Conservation (phyloP, 1,140 invertebrate genomes). For the Whitmania pigra region DNA sequence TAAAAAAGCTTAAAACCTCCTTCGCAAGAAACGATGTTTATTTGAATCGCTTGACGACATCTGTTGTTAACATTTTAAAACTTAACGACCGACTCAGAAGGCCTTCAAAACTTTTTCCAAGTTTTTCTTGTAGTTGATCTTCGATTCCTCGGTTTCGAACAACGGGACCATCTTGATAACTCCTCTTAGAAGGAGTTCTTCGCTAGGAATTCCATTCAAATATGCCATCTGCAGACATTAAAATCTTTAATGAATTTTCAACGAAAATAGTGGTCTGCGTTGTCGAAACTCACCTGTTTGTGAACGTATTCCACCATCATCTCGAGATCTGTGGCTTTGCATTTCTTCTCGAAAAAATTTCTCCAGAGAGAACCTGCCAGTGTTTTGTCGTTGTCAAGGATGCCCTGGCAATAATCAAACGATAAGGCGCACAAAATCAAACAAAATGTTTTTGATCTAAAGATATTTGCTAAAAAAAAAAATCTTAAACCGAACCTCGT, state of each 20-base stretch:
- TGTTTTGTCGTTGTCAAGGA: conserved; percentile 56
- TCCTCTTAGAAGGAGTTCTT: background rate
- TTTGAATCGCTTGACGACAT: no score
- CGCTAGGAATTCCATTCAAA: background rate
- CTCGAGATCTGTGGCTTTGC: conserved; percentile 28
- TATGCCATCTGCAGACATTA: background rate
- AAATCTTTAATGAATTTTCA: no score
- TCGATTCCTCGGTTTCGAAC: no score
- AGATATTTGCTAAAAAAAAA: background rate
- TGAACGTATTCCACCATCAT: conserved; percentile 32
- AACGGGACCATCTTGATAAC: no score
- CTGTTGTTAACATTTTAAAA: no score
- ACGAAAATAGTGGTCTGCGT: background rate
- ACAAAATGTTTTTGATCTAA: background rate
- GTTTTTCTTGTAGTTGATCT: no score
- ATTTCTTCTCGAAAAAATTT: conserved; percentile 50
- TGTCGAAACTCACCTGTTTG: conserved; percentile 29
- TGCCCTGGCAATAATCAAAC: conserved; percentile 40
- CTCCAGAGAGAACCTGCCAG: conserved; percentile 72
- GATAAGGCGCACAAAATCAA: background rate
- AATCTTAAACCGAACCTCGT: conserved; percentile 47
- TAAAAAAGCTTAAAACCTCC: no score
- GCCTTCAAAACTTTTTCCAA: no score
- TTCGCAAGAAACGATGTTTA: no score
- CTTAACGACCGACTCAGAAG: no score